Percentiles rank a stretch among this genome's conserved stretches.
phyloP scores from a whole-genome alignment of 2,113 vertebrate species.

The Delphinus delphis region DNA sequence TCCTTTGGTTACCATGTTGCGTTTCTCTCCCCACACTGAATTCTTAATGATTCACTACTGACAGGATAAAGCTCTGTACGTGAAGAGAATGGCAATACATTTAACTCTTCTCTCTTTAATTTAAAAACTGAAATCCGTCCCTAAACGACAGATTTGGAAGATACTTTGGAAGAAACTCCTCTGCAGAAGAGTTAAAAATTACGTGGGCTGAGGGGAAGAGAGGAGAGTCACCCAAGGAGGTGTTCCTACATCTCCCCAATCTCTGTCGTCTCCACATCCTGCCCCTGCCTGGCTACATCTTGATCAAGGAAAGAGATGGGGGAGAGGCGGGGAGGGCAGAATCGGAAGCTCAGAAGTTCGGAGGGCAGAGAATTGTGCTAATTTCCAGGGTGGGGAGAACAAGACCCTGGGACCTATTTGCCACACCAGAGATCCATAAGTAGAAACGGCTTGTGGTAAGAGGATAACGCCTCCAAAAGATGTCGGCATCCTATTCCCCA shows the following conservation, averaged over 20 bases:
- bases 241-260: neutral
- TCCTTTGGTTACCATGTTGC: neutral
- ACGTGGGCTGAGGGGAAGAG: neutral
- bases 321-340: neutral
- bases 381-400: neutral
- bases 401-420: neutral
- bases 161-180: neutral
- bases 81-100: neutral
- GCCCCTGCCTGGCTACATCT: neutral
- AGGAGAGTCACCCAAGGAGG: neutral
- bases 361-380: neutral
- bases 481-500: neutral
- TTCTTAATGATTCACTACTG: neutral
- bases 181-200: neutral
- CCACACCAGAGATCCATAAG: neutral
- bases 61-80: neutral
- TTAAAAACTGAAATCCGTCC: neutral
- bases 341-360: neutral
- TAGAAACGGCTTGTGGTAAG: neutral
- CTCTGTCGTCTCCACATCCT: neutral
- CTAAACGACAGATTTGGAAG: neutral
- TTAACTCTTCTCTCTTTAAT: neutral
- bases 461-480: neutral
- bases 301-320: neutral
- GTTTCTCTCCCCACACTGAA: neutral